Evolutionary conservation across 2,888 invertebrate genomes (phyloP).

Genomic region (Drosophila prostipennis): DNA sequence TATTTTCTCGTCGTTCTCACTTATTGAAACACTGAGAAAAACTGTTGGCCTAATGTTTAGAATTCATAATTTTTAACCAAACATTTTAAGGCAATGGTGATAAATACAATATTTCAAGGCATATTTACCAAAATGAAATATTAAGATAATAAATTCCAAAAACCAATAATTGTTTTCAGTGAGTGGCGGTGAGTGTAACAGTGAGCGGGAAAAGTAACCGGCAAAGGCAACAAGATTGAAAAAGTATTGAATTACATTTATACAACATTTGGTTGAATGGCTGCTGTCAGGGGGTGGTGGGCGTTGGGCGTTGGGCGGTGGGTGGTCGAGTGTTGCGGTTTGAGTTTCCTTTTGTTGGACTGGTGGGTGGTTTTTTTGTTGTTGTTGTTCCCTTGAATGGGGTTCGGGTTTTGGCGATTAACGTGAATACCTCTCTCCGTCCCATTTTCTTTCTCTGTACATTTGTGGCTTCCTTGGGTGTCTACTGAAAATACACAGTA

Average conservation of each 20-base stretch:
- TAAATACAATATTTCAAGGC: no score
- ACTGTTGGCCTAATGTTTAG: background rate
- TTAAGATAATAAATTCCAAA: no score
- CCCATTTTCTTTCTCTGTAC: constrained; percentile 22
- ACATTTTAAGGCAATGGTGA: no score
- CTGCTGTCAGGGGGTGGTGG: constrained; percentile 55
- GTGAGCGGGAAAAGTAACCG: constrained; percentile 36
- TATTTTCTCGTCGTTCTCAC: constrained; percentile 14
- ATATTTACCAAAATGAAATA: no score
- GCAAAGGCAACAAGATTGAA: constrained; percentile 61
- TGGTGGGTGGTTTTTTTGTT: constrained; percentile 44
- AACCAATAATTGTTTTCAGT: background rate
- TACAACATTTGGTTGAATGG: constrained; percentile 76
- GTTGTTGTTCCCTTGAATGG: constrained; percentile 5
- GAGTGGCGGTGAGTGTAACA: constrained; percentile 8
- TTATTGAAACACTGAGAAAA: constrained; percentile 16
- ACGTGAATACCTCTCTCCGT: constrained; percentile 23
- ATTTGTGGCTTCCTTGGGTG: constrained; percentile 45
- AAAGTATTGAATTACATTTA: constrained; percentile 80
- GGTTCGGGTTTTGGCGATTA: constrained; percentile 36
- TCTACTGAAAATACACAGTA: background rate
- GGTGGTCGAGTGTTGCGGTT: constrained; percentile 63
- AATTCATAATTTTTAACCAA: background rate
- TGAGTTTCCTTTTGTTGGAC: constrained; percentile 69
- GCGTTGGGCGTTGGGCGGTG: constrained; percentile 41